A percentile compares a stretch with the other conserved stretches of the same genome.
These are phyloP conservation scores for Bacillus rossius DNA, from an alignment of 1,140 invertebrate genomes.

Conservation along the genomic window DNA sequence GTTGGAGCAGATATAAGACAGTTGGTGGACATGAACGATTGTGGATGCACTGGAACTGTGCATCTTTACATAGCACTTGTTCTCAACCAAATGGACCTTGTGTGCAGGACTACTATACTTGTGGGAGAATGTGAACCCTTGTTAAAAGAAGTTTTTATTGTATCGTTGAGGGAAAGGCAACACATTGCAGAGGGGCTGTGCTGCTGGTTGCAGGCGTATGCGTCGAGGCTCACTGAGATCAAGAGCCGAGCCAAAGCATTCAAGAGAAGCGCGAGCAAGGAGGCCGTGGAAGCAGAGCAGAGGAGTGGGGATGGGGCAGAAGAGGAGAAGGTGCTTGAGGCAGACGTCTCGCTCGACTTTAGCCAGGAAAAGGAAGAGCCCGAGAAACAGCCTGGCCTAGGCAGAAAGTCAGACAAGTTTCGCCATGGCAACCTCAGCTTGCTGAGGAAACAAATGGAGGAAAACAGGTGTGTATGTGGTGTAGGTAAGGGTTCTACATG, in stretches of 20 bases:
- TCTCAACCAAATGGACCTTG: too few species aligned
- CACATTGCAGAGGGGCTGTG: too few species aligned
- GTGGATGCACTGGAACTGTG: too few species aligned
- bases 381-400: background rate
- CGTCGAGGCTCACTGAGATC: background rate
- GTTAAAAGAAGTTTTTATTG: too few species aligned
- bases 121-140: too few species aligned
- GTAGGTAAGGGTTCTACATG: too few species aligned
- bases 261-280: background rate
- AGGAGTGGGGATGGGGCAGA: background rate
- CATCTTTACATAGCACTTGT: too few species aligned
- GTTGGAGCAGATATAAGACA: too few species aligned
- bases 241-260: slow-evolving; percentile 1
- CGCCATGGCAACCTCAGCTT: slow-evolving; percentile 1
- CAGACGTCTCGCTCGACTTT: background rate
- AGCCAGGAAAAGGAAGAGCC: background rate
- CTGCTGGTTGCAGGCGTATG: slow-evolving; percentile 2
- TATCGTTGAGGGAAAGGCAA: too few species aligned
- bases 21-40: too few species aligned
- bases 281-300: background rate
- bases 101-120: too few species aligned
- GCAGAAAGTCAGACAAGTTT: slow-evolving; percentile 2
- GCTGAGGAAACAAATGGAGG: slow-evolving; percentile 10
- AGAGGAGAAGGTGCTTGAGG: background rate
- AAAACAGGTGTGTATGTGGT: slow-evolving; percentile 10